Percentiles rank a stretch among this genome's conserved stretches.
These are phyloP conservation scores for Myiozetetes cayanensis DNA, from an alignment of 2,113 vertebrate species.

Conservation along the genomic window DNA sequence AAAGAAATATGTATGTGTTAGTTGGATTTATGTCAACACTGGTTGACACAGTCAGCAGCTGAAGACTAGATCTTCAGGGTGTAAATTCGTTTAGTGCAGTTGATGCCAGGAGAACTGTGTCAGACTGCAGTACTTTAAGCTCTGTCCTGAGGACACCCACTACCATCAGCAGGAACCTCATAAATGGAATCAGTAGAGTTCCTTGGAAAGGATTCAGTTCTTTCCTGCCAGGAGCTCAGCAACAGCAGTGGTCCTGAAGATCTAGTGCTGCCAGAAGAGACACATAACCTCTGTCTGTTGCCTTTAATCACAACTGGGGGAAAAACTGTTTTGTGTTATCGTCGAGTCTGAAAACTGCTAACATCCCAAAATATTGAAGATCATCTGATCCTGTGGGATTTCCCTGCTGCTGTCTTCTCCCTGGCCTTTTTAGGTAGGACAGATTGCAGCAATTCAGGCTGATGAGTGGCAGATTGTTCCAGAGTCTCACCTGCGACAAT, in stretches of 20 bases:
- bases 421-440: not conserved
- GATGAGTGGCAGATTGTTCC: not conserved
- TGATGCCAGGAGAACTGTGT: not conserved
- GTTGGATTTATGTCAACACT: not conserved
- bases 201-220: not conserved
- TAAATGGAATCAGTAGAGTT: not conserved
- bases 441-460: not conserved
- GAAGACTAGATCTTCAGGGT: slow-evolving; percentile 2
- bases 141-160: slow-evolving; percentile 8
- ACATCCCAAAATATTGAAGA: not conserved
- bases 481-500: not conserved
- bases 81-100: not conserved
- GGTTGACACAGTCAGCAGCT: not conserved
- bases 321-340: not conserved
- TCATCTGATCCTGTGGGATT: not conserved
- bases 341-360: not conserved
- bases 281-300: not conserved
- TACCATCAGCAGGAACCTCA: not conserved
- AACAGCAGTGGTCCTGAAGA: not conserved
- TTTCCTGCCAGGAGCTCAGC: slow-evolving; percentile 2
- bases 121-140: not conserved
- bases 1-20: not conserved
- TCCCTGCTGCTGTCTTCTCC: not conserved
- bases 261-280: not conserved
- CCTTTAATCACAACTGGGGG: not conserved